Evolutionary conservation across 2,888 invertebrate species (phyloP), one percentile per base, ranked within the genome.

Genomic region (Drosophila colorata): DNA sequence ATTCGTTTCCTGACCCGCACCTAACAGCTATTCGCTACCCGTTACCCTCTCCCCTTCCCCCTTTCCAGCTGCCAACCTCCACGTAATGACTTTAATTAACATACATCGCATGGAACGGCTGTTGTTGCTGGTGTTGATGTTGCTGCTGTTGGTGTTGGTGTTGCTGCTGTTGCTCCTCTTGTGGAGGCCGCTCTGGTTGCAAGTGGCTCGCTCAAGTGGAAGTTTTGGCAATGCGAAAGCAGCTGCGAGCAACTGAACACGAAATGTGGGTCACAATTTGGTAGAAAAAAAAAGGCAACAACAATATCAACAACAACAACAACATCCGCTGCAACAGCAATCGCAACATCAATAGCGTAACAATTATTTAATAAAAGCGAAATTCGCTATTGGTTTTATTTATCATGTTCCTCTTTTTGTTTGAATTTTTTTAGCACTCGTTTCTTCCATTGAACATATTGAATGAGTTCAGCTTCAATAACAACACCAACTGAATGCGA

Each of bases 51-150:
- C 20, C n/a, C 33, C 23, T 23, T 40, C 0, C 38, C 16, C 48
- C 44, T 14, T 38, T 14, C 23, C 31, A 38, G 40, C 47, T 46
- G 63, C 43, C 58, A 58, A 69, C 76, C 76, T 85, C 47, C 57
- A 60, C 60, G 55, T 81, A 85, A 85, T 81, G 76, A 76, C 80
- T 82, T 81, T 82, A 85, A 81, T 81, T 85, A 85, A 82, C 82
- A 82, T 82, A 52, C 72, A 78, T 56, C 59, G 46, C 43, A 58
- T 53, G 58, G 63, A 38, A 44, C 31, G 16, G 33, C 9, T 59
- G 51, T 13, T 40, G 51, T 11, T 56, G 44, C 33, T 38, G 53
- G 38, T 56, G 35, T 28, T 43, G 49, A 0, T 63, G 56, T 4
- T 37, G 43, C 1, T 59, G 52, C 9, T 11, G 44, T 4, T 37